Base-by-base conservation (phyloP, 2,888 invertebrate genomes). In the Drosophila gaucha region DNA sequence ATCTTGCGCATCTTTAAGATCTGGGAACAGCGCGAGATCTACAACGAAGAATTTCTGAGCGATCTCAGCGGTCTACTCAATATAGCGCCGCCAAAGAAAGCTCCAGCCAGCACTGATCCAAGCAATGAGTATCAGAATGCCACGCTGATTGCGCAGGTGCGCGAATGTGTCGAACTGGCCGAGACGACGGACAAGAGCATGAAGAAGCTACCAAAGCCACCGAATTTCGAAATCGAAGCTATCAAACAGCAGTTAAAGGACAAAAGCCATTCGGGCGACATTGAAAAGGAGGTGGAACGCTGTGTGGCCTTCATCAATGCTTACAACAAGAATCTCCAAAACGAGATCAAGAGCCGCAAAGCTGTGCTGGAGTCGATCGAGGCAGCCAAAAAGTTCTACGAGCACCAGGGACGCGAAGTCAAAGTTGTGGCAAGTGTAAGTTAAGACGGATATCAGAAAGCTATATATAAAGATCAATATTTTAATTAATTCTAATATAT, bases 351-450 rank as follows among this genome's bases (percentile, higher is more conserved):
- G 60, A 96, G 97, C 44, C 93, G 98, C 68, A 95, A 94, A 74
- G 93, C 95, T 2, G 93, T 99, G 46, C 92, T 98, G 52, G 95
- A 96, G 5, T 92, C 96, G 31, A 92, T 98, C 46, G 95, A 96
- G 55, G 95, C 96, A 41, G 96, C 97, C 4, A 96, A 96, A 82
- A 94, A 95, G 67, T 98, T 97, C 92, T 97, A 98, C 90, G 96
- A 96, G 36, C 96, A 96, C 16, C 98, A 99, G 90, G 94, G 96
- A 66, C 96, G 96, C 6, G 99, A 99, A 93, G 98, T 98, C 12
- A 98, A 97, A 93, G 96, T 98, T 68, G 98, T 99, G 24, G 96
- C 97, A 63, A 97, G 97, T 93, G 98, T 98, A 92, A 95, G 96
- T 94, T 0, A 16, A 12, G n/a, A n/a, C n/a, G n/a, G n/a, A n/a